A percentile compares a stretch with the other conserved stretches of the same genome.
Conservation (phyloP, 2,888 invertebrate genomes). For the Brenthis daphne region DNA sequence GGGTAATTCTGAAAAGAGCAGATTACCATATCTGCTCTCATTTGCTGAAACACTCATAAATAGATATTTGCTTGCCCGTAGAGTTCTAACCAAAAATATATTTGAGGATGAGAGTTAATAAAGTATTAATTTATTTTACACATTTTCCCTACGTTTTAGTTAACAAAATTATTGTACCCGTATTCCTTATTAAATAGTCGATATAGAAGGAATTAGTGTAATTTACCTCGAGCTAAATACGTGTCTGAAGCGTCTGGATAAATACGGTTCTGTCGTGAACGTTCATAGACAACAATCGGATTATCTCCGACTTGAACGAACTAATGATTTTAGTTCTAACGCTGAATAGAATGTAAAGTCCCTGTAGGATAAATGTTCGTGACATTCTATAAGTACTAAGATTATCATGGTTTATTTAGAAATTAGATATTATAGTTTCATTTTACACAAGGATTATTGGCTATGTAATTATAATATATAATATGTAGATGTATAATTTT, state of each 20-base stretch:
- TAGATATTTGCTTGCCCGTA: too few relatives aligned
- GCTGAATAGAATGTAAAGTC: constrained; percentile 33
- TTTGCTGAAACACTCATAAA: too few relatives aligned
- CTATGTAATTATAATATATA: too few relatives aligned
- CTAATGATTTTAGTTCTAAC: constrained; percentile 51
- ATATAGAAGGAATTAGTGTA: constrained; percentile 22
- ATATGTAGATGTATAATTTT: too few relatives aligned
- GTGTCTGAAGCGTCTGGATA: constrained; percentile 26
- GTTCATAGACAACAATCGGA: constrained; percentile 48
- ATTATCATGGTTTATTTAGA: neutral
- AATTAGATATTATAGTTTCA: too few relatives aligned
- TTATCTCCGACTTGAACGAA: constrained; percentile 46
- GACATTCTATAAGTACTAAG: constrained; percentile 1
- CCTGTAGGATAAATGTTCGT: constrained; percentile 3
- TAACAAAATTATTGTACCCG: constrained; percentile 10
- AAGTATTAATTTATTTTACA: too few relatives aligned
- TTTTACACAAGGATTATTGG: too few relatives aligned
- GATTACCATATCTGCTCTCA: too few relatives aligned
- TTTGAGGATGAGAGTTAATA: too few relatives aligned
- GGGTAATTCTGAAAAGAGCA: too few relatives aligned
- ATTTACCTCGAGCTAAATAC: constrained; percentile 22
- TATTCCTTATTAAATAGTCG: constrained; percentile 16
- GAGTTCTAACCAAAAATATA: too few relatives aligned
- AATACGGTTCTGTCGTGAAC: constrained; percentile 28
- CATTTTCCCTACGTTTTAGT: neutral